A percentile compares a stretch with the other conserved stretches of the same genome.
Evolutionary conservation across 2,888 invertebrate genomes (phyloP).

Genomic region (Caenorhabditis japonica): DNA sequence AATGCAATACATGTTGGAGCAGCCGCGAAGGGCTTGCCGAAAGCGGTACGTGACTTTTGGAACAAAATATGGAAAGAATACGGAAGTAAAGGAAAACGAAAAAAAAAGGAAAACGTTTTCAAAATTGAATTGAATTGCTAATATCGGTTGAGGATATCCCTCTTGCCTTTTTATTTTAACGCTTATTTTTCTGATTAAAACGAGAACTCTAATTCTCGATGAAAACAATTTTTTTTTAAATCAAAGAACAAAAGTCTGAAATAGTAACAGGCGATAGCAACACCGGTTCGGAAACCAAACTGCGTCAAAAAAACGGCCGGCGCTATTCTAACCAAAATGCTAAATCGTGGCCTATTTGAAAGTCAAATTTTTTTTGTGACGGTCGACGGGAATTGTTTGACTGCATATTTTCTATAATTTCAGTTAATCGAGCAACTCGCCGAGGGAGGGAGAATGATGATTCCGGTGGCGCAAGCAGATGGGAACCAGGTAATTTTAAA

Average conservation of each 20-base stretch:
- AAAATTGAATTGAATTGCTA: conserved; percentile 54
- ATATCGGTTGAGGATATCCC: conserved; percentile 35
- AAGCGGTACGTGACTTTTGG: conserved; percentile 76
- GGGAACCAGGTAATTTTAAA: conserved; percentile 55
- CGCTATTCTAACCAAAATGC: no score
- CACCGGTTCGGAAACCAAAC: no score
- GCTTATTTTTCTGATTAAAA: no score
- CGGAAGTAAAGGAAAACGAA: conserved; percentile 5
- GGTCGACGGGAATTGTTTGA: not conserved
- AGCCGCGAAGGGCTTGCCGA: conserved; percentile 77
- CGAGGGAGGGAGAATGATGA: conserved; percentile 88
- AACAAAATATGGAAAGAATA: conserved; percentile 31
- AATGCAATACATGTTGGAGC: conserved; percentile 86
- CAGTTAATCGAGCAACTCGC: conserved; percentile 89
- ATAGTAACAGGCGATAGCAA: no score
- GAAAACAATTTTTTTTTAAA: no score
- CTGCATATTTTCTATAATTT: conserved; percentile 10
- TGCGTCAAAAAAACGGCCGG: no score
- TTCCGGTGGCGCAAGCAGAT: conserved; percentile 71
- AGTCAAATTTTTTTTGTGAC: conserved; percentile 15
- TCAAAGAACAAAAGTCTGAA: no score
- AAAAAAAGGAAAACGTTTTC: no score
- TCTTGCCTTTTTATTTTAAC: conserved; percentile 10
- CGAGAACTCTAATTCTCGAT: no score
- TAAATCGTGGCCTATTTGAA: conserved; percentile 14